Evolutionary conservation across 2,797 vertebrate genomes (phyloP).

Genomic region (Melanotaenia trifasciata): DNA sequence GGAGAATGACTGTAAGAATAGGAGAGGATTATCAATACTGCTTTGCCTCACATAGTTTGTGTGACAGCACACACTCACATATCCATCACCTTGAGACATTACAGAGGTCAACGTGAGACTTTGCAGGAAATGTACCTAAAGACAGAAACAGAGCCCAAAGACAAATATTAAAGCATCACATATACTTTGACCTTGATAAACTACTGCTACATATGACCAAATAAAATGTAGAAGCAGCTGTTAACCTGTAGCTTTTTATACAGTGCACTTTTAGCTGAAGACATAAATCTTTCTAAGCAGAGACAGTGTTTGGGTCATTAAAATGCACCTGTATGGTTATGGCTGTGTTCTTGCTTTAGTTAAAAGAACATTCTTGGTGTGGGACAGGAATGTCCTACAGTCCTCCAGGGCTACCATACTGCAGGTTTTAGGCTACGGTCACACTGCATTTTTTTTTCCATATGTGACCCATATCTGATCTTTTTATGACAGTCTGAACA

Average conservation of each 20-base stretch:
- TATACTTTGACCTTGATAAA: neutral
- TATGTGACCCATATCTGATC: no score
- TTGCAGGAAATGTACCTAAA: neutral
- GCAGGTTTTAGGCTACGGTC: no score
- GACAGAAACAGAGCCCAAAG: neutral
- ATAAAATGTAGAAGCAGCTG: no score
- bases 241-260: no score
- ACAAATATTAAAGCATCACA: neutral
- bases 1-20: conserved; percentile 36
- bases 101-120: neutral
- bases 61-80: neutral
- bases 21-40: conserved; percentile 73
- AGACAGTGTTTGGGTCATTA: neutral
- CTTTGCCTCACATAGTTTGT: conserved; percentile 39
- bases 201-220: neutral
- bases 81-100: neutral
- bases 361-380: no score
- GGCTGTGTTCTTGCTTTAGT: no score
- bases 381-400: no score
- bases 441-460: no score
- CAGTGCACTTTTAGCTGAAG: no score
- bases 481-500: no score
- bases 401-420: no score
- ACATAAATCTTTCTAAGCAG: neutral
- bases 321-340: neutral